Conservation (phyloP, 1,140 invertebrate genomes). For the Bursaphelenchus mucronatus region DNA sequence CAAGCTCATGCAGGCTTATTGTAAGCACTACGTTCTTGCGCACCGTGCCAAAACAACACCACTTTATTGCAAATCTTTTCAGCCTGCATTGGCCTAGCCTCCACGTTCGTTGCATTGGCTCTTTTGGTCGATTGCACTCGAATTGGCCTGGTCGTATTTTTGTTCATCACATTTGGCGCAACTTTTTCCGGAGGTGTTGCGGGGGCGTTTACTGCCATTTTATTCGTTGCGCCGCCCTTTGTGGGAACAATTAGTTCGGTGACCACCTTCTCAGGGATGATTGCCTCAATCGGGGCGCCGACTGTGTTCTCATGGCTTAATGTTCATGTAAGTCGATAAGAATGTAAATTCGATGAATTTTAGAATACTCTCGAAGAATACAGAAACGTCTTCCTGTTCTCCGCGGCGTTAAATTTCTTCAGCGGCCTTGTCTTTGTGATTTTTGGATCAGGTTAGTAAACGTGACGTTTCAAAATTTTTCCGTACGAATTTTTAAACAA, state of each 20-base stretch:
- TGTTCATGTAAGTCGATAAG: no score
- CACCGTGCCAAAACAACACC: no score
- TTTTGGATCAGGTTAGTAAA: no score
- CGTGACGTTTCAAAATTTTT: no score
- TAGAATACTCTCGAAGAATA: neutral
- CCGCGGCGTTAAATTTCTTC: neutral
- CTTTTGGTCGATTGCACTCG: slow-evolving; percentile 16
- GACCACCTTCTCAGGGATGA: neutral
- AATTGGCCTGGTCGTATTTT: neutral
- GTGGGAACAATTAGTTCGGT: neutral
- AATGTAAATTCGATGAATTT: no score
- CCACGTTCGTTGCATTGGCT: neutral
- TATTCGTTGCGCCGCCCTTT: slow-evolving; percentile 7
- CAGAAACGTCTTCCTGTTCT: neutral
- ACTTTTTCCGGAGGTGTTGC: slow-evolving; percentile 5
- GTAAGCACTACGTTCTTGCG: neutral
- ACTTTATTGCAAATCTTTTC: neutral
- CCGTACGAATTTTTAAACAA: no score
- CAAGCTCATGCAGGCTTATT: neutral
- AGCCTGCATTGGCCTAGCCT: slow-evolving; percentile 2
- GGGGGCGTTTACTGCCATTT: slow-evolving; percentile 3
- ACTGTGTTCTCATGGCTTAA: no score
- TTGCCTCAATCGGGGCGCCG: neutral
- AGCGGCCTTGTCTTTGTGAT: slow-evolving; percentile 1
- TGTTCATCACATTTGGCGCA: slow-evolving; percentile 5